phyloP scores from a whole-genome alignment of 2,888 invertebrate genomes.

The Melitaea athalia region DNA sequence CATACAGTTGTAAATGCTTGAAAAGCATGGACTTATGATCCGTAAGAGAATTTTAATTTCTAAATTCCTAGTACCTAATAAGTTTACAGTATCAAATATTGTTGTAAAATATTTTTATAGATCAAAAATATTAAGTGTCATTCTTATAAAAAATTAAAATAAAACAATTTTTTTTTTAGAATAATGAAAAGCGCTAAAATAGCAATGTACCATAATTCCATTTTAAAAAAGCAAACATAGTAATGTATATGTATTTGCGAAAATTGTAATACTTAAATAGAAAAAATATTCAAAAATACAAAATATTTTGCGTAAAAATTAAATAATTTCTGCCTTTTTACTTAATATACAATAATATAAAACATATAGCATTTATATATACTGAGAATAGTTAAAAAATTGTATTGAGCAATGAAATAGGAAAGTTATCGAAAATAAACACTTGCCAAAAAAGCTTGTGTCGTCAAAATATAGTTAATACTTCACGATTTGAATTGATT shows the following conservation, averaged over 20 bases:
- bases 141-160: not conserved
- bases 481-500: slow-evolving; percentile 14
- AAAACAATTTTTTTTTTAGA: not conserved
- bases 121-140: not conserved
- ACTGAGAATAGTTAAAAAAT: not conserved
- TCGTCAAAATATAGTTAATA: slow-evolving; percentile 23
- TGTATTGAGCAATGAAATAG: slow-evolving; percentile 31
- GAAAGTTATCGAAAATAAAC: slow-evolving; percentile 25
- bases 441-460: slow-evolving; percentile 32
- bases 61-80: not conserved
- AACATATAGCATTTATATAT: not conserved
- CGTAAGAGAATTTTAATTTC: not conserved
- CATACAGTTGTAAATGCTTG: too few species aligned
- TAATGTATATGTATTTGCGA: not conserved
- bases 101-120: not conserved
- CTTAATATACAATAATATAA: slow-evolving; percentile 5
- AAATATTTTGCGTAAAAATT: not conserved
- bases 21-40: not conserved
- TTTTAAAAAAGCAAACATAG: too few species aligned
- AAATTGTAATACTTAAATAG: not conserved
- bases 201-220: too few species aligned
- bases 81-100: not conserved
- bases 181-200: not conserved
- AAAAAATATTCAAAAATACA: not conserved
- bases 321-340: not conserved